Percentiles rank a stretch among this genome's conserved stretches.
Evolutionary conservation across 2,888 invertebrate species (phyloP).

Genomic region (Melangyna quadrimaculata): DNA sequence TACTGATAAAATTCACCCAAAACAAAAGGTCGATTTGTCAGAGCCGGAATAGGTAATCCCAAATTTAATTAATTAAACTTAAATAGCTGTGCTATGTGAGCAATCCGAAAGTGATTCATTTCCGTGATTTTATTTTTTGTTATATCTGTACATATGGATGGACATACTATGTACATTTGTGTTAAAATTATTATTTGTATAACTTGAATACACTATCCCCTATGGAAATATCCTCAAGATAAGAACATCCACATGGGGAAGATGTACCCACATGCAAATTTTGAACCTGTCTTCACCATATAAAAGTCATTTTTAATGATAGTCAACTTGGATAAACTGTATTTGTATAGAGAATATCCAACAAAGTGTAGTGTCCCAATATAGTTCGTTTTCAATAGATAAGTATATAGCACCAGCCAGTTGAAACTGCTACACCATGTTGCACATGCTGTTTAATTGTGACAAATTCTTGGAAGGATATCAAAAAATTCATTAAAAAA

Average conservation of each 20-base stretch:
- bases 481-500: conserved; percentile 36
- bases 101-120: background rate
- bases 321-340: conserved; percentile 15
- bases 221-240: background rate
- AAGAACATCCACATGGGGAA: background rate
- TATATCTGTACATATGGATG: too few relatives aligned
- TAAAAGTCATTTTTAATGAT: conserved; percentile 39
- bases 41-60: conserved; percentile 49
- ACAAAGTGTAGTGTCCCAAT: conserved; percentile 23
- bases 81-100: conserved; percentile 41
- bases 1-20: background rate
- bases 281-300: conserved; percentile 4
- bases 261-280: background rate
- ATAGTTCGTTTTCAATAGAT: background rate
- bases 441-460: conserved; percentile 62
- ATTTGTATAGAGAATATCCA: background rate
- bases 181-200: background rate
- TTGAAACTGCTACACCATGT: conserved; percentile 43
- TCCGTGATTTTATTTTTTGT: conserved; percentile 4
- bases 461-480: conserved; percentile 66
- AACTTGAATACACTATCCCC: background rate
- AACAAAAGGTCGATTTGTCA: conserved; percentile 12
- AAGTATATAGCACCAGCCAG: background rate
- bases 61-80: conserved; percentile 67
- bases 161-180: too few relatives aligned